These are phyloP conservation scores for Eremobia ochroleuca DNA, from an alignment of 2,888 invertebrate species.

Conservation along the genomic window DNA sequence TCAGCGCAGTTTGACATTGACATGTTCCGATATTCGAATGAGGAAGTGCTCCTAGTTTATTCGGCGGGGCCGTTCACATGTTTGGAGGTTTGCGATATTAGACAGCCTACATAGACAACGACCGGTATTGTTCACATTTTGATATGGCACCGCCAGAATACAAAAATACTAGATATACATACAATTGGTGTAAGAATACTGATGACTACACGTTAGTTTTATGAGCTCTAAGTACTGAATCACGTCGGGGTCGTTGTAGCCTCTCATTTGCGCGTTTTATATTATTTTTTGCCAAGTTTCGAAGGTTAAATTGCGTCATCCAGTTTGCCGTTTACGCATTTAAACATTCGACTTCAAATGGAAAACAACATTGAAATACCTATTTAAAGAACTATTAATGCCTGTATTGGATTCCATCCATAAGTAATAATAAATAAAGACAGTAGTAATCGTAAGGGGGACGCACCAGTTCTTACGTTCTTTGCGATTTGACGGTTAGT, in stretches of 20 bases:
- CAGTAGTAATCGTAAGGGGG: too few relatives aligned
- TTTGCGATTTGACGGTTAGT: too few relatives aligned
- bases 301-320: slow-evolving; percentile 82
- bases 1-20: slow-evolving; percentile 87
- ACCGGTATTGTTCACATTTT: slow-evolving; percentile 51
- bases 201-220: slow-evolving; percentile 66
- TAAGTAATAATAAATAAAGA: too few relatives aligned
- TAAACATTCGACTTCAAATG: slow-evolving; percentile 44
- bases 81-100: slow-evolving; percentile 58
- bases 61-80: slow-evolving; percentile 72
- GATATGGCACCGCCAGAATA: slow-evolving; percentile 50
- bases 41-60: slow-evolving; percentile 84
- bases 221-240: slow-evolving; percentile 74
- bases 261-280: slow-evolving; percentile 75
- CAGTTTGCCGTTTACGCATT: slow-evolving; percentile 62
- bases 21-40: slow-evolving; percentile 85
- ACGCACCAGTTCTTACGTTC: too few relatives aligned
- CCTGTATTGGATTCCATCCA: neutral
- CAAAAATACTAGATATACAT: slow-evolving; percentile 44
- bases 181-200: slow-evolving; percentile 58
- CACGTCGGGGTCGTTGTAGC: slow-evolving; percentile 78
- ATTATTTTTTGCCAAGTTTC: slow-evolving; percentile 75
- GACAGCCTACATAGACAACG: slow-evolving; percentile 34
- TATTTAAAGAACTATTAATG: neutral
- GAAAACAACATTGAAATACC: slow-evolving; percentile 29